Percentiles rank a stretch among this genome's conserved stretches.
These are phyloP conservation scores for Ganaspis sp. DNA, from an alignment of 1,140 invertebrate species.

Conservation along the genomic window DNA sequence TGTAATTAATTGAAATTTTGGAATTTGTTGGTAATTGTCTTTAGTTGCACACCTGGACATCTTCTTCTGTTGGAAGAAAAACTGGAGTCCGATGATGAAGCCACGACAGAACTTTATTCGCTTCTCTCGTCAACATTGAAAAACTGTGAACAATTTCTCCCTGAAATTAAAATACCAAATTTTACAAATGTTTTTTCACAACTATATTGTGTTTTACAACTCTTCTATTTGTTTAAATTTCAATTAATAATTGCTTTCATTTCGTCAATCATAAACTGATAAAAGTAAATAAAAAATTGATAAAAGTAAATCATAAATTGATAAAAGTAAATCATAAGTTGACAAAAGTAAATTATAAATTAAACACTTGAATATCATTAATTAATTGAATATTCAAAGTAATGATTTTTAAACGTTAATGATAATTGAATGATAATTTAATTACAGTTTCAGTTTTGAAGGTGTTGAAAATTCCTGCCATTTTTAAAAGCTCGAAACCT, in stretches of 20 bases:
- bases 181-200: no score
- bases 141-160: conserved; percentile 84
- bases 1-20: no score
- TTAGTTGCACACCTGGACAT: conserved; percentile 81
- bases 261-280: no score
- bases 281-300: conserved; percentile 36
- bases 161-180: conserved; percentile 59
- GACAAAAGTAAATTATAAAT: no score
- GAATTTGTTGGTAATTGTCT: no score
- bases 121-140: conserved; percentile 86
- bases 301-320: not conserved
- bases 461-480: conserved; percentile 87
- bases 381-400: not conserved
- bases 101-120: conserved; percentile 82
- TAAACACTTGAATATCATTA: no score
- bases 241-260: no score
- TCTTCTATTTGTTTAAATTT: no score
- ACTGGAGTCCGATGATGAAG: conserved; percentile 89
- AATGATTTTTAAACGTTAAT: not conserved
- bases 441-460: conserved; percentile 79
- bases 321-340: no score
- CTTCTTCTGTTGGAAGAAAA: conserved; percentile 82
- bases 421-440: no score
- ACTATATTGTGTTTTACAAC: no score
- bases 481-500: conserved; percentile 81